These are phyloP conservation scores for Hycleus phaleratus DNA, from an alignment of 1,140 invertebrate genomes.

Conservation along the genomic window DNA sequence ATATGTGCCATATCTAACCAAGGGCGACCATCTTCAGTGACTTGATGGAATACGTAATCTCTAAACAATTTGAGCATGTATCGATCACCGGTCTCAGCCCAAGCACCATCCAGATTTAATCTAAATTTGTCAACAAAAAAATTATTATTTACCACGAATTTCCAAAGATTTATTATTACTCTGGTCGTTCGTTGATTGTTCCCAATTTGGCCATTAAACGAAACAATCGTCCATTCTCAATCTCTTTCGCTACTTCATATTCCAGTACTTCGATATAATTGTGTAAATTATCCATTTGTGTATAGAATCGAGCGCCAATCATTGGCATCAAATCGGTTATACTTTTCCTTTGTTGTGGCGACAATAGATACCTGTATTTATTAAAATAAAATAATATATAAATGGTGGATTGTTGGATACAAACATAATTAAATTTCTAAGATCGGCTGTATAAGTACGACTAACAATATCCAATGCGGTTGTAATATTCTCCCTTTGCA, in stretches of 20 bases:
- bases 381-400: constrained; percentile 16
- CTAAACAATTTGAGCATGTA: constrained; percentile 98
- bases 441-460: constrained; percentile 83
- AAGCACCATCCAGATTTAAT: constrained; percentile 84
- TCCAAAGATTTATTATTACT: constrained; percentile 48
- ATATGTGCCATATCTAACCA: constrained; percentile 96
- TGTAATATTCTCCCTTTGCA: constrained; percentile 76
- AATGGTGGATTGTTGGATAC: constrained; percentile 35
- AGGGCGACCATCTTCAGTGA: constrained; percentile 83
- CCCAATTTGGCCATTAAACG: constrained; percentile 85
- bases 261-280: constrained; percentile 81
- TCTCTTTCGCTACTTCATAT: constrained; percentile 83
- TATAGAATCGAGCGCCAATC: constrained; percentile 94
- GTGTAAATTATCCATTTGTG: constrained; percentile 85
- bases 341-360: constrained; percentile 61
- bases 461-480: constrained; percentile 84
- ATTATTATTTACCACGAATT: neutral
- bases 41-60: constrained; percentile 94
- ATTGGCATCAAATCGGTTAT: constrained; percentile 98
- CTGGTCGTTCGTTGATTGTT: constrained; percentile 87
- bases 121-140: constrained; percentile 41
- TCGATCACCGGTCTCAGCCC: constrained; percentile 87
- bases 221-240: constrained; percentile 90
- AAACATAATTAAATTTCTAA: constrained; percentile 90
- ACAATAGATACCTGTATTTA: constrained; percentile 63